Evolutionary conservation across 2,113 vertebrate species (phyloP).

Genomic region (Xiphias gladius): DNA sequence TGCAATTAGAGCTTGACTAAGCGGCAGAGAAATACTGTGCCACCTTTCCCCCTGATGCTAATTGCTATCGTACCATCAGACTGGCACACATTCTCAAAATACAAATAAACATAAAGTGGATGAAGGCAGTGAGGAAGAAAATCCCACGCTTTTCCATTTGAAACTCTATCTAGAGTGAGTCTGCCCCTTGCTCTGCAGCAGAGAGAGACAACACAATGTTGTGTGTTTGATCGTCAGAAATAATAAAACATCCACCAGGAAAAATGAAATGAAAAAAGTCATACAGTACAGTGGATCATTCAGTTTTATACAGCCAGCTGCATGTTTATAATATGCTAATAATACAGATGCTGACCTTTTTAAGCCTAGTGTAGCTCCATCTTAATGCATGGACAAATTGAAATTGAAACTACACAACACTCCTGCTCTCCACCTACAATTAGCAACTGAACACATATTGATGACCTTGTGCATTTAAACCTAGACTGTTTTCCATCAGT

Average conservation of each 20-base stretch:
- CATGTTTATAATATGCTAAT: neutral
- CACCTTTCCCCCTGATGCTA: conserved; percentile 57
- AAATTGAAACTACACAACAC: neutral
- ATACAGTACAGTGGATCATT: neutral
- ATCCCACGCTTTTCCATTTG: neutral
- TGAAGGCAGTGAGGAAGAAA: conserved; percentile 42
- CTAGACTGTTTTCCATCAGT: neutral
- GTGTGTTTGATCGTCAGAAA: neutral
- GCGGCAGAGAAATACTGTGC: conserved; percentile 44
- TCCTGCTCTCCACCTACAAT: conserved; percentile 1
- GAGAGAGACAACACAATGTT: neutral
- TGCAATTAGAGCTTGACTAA: conserved; percentile 62
- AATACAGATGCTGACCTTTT: conserved; percentile 1
- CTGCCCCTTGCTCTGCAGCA: neutral
- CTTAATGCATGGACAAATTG: neutral
- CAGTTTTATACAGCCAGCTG: neutral
- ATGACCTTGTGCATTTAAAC: neutral
- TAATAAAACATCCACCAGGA: neutral
- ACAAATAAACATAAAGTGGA: conserved; percentile 69
- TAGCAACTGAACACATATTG: conserved; percentile 13
- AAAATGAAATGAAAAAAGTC: conserved; percentile 14
- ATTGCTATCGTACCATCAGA: conserved; percentile 67
- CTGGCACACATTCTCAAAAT: conserved; percentile 52
- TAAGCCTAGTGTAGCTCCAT: neutral
- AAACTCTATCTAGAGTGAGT: conserved; percentile 17